phyloP scores from a whole-genome alignment of 2,797 vertebrate species.

The Coreius guichenoti region DNA sequence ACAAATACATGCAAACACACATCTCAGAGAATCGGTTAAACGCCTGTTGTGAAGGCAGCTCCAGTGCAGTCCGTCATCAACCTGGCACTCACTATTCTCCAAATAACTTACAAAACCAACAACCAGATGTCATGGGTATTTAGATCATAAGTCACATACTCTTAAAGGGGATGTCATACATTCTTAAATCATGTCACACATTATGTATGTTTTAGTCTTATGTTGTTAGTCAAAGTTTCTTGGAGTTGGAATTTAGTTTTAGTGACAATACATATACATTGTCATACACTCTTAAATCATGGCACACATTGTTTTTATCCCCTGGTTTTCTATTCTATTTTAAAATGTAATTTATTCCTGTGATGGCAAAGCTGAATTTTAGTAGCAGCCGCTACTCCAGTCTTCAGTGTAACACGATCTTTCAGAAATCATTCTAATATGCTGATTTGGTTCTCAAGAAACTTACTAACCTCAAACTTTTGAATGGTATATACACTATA shows the following conservation, averaged over 20 bases:
- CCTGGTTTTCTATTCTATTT: no score
- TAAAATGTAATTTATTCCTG: neutral
- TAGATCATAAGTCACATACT: neutral
- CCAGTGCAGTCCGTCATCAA: constrained; percentile 2
- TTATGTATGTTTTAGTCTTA: constrained; percentile 3
- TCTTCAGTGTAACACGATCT: neutral
- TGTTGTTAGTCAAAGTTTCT: neutral
- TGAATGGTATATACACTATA: neutral
- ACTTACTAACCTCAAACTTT: neutral
- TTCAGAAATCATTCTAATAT: neutral
- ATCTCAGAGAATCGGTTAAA: neutral
- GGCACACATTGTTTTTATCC: no score
- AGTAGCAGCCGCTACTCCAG: neutral
- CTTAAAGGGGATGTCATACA: neutral
- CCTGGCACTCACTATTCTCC: neutral
- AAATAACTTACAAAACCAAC: neutral
- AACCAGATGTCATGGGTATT: neutral
- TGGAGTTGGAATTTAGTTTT: neutral
- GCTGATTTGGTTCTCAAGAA: neutral
- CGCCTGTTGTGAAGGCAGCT: constrained; percentile 1
- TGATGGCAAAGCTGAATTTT: neutral
- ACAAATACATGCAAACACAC: constrained; percentile 11
- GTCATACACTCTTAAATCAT: neutral
- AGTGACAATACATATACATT: neutral
- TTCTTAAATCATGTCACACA: neutral